Evolutionary conservation across 2,888 invertebrate genomes (phyloP), one percentile per base, ranked within the genome.

Genomic region (Lordiphosa andalusiaca): DNA sequence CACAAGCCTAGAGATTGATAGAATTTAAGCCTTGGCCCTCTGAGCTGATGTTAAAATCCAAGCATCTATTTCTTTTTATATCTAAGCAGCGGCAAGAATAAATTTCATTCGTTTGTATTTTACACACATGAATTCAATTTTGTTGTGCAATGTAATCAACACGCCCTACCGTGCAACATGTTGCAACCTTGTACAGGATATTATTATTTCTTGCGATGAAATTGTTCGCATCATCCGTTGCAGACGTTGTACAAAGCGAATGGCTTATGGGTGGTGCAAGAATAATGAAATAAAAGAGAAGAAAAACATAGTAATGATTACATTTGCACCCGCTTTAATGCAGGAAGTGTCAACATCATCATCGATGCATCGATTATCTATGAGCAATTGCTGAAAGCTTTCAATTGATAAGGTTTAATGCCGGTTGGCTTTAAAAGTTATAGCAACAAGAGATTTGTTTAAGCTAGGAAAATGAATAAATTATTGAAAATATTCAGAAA

Each of bases 151-250:
- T 71, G 73, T 73, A 81, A 77, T 77, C 82, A 71, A 53, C 35
- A 21, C 58, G 61, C 58, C 59, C 13, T 52, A 53, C 50, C 66
- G 50, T 65, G 71, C 80, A 75, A 78, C 80, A 82, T 82, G 80
- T 64, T 82, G 80, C 83, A 60, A 50, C 60, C 67, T 58, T 82
- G 80, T 78, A 61, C 65, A 67, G 73, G 83, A 82, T 78, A 73
- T 75, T 74, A 82, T 84, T 82, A 74, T 71, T 66, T 65, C 53
- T 54, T 33, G 39, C 38, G 50, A 52, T 56, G 58, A 65, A 63
- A 56, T 56, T 56, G 64, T 48, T 19, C 53, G 37, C 60, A 54
- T 58, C 50, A 54, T 58, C 52, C 52, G 54, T 33, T 57, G 55
- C 67, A 67, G 47, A 63, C 53, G 25, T 9, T 35, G 10, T 16